Evolutionary conservation across 2,888 invertebrate genomes (phyloP), one percentile per base, ranked within the genome.

Genomic region (Ochropacha duplaris): DNA sequence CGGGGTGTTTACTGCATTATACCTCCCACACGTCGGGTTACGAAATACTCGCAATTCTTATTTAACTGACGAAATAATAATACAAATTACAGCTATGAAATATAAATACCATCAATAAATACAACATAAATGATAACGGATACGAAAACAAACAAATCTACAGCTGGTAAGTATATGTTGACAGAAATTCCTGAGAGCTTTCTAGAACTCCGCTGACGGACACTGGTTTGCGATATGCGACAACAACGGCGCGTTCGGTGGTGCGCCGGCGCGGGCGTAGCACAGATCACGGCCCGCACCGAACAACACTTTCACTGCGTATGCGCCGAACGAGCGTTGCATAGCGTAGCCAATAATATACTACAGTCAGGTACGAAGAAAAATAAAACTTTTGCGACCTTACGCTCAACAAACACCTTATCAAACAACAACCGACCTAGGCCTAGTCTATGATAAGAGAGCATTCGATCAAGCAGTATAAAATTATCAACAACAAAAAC

Each of bases 281-380:
- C 55, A 54, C 67, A 64, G 56, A 61, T 58, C 56, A 60, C 59
- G 57, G 68, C 65, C 69, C 66, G 69, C 68, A 72, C 70, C 69
- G 76, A 72, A 24, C 50, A 4, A 31, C 80, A 91, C 90, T 92
- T 91, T 91, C 91, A 91, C 91, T 90, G 75, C 73, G 71, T 72
- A 70, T 69, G 66, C 76, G 58, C 60, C 57, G 62, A 61, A 61
- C 65, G 39, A 6, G 6, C 61, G 55, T 68, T 68, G 68, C 60
- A 71, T 61, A 69, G 51, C 57, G n/a, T n/a, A 60, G 58, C 55
- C 60, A 58, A 57, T 14, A 16, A 4, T 5, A 59, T 55, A 44
- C 49, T 39, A 59, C 56, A 54, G 58, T 55, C 54, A 51, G 22
- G 57, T 54, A 50, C 50, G 56, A 57, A 50, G 44, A 55, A 39